These are phyloP conservation scores for Orthonyx spaldingii DNA, from an alignment of 2,113 vertebrate species.

Conservation along the genomic window DNA sequence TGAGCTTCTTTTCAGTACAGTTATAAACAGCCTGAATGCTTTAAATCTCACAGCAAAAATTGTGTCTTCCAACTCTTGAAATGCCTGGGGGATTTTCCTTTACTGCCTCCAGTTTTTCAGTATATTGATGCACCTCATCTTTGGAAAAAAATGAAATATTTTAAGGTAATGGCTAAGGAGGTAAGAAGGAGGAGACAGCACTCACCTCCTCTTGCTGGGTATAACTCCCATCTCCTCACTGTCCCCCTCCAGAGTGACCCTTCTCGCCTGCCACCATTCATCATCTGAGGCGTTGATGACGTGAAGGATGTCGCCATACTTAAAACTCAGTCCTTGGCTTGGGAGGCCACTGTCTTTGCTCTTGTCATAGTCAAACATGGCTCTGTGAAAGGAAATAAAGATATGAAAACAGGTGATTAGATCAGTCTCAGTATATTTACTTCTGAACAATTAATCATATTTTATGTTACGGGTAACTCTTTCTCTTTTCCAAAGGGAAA, in stretches of 20 bases:
- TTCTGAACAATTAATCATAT: neutral
- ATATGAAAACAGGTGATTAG: neutral
- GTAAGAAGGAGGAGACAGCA: neutral
- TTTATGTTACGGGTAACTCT: neutral
- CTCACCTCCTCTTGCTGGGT: constrained; percentile 93
- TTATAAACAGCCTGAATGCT: neutral
- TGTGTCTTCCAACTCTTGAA: neutral
- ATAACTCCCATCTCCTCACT: constrained; percentile 98
- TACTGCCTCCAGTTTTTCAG: neutral
- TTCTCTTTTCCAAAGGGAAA: neutral
- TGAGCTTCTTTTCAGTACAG: neutral
- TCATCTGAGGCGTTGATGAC: constrained; percentile 96
- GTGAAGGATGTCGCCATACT: constrained; percentile 92
- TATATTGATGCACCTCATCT: neutral
- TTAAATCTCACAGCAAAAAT: neutral
- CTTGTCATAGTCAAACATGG: constrained; percentile 95
- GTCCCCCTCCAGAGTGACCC: constrained; percentile 88
- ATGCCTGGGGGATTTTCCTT: neutral
- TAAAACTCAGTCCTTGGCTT: constrained; percentile 96
- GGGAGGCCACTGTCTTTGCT: constrained; percentile 95
- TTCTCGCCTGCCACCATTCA: constrained; percentile 96
- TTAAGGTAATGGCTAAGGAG: neutral
- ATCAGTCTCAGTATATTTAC: neutral
- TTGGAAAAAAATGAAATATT: neutral
- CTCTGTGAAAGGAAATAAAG: constrained; percentile 69